Evolutionary conservation across 1,140 invertebrate species (phyloP).

Genomic region (Chlorops oryzae): DNA sequence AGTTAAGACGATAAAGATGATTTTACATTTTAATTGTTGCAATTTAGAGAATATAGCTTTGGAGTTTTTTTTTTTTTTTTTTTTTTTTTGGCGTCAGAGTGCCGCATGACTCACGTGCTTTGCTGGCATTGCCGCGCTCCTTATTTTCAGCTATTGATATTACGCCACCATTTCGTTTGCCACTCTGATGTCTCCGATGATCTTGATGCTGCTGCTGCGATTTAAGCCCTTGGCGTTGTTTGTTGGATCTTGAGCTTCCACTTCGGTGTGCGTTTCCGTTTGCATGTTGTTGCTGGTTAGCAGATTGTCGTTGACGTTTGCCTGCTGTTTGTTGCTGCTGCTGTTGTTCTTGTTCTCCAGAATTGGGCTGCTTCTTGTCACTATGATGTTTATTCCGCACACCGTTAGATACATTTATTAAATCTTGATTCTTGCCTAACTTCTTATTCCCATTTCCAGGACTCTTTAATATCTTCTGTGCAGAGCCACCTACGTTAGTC

Average conservation of each 20-base stretch:
- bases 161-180: slow-evolving; percentile 14
- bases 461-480: too few species aligned
- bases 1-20: not conserved
- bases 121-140: slow-evolving; percentile 12
- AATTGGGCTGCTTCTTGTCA: too few species aligned
- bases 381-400: too few species aligned
- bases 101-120: slow-evolving; percentile 15
- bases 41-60: slow-evolving; percentile 4
- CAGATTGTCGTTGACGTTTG: not conserved
- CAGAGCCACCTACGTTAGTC: too few species aligned
- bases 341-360: slow-evolving; percentile 14
- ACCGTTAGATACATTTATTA: too few species aligned
- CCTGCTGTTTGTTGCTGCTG: slow-evolving; percentile 7
- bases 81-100: not conserved
- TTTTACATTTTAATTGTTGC: not conserved
- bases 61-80: not conserved
- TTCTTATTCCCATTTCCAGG: too few species aligned
- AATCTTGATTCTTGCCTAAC: too few species aligned
- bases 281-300: slow-evolving; percentile 5
- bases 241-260: slow-evolving; percentile 14
- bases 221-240: slow-evolving; percentile 23
- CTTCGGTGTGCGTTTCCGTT: too few species aligned
- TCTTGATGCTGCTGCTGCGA: slow-evolving; percentile 19
- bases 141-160: slow-evolving; percentile 17
- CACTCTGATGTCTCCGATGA: slow-evolving; percentile 10